These are phyloP conservation scores for Watsonalla cultraria DNA, from an alignment of 2,888 invertebrate species.

Conservation along the genomic window DNA sequence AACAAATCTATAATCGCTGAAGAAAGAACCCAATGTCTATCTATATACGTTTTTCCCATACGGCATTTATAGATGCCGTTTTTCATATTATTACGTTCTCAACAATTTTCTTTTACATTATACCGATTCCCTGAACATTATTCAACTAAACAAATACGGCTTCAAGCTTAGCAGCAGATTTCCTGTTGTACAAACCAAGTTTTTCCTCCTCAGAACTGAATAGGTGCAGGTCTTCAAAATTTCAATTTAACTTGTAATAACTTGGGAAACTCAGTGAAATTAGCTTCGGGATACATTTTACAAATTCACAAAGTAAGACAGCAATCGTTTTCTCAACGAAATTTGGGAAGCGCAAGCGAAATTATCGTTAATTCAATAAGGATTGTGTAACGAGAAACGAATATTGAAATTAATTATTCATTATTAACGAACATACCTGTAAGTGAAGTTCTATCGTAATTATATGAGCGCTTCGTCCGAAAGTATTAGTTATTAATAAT, in stretches of 20 bases:
- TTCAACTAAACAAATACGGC: constrained; percentile 19
- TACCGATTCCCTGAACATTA: constrained; percentile 25
- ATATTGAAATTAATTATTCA: no score
- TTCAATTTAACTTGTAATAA: constrained; percentile 72
- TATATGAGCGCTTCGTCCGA: no score
- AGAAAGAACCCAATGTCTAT: no score
- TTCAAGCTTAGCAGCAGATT: constrained; percentile 23
- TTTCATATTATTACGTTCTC: no score
- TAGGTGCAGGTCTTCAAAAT: constrained; percentile 45
- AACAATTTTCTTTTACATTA: no score
- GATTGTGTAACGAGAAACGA: background rate
- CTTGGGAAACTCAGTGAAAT: constrained; percentile 55
- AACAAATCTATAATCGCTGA: no score
- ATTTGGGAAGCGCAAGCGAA: constrained; percentile 11
- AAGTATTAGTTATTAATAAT: no score
- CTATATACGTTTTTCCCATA: no score
- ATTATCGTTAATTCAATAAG: background rate
- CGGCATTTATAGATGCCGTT: no score
- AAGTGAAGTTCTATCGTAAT: no score
- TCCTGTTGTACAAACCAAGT: constrained; percentile 17
- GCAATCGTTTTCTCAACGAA: constrained; percentile 14
- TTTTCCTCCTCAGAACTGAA: constrained; percentile 27
- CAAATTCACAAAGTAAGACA: constrained; percentile 22
- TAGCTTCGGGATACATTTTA: constrained; percentile 39
- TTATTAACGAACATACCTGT: no score